Evolutionary conservation across 92 coral and sea anemone species (phyloP).

Genomic region (Chrysogorgia sp.): DNA sequence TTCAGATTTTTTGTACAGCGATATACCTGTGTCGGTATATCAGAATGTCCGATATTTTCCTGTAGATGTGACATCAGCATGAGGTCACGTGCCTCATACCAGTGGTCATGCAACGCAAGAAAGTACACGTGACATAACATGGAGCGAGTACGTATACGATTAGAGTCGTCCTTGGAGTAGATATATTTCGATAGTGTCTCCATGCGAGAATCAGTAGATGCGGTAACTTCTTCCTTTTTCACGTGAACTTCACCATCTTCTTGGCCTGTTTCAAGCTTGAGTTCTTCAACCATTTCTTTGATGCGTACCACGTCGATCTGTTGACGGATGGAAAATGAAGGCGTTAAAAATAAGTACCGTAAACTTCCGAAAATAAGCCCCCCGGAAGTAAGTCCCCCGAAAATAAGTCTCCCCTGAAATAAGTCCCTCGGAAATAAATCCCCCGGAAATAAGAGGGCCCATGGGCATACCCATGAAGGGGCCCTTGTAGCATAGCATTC

Average conservation of each 20-base stretch:
- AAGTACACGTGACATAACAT: conserved; percentile 96
- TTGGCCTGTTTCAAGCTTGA: conserved; percentile 40
- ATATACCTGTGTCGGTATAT: conserved; percentile 94
- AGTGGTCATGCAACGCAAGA: conserved; percentile 87
- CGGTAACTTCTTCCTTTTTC: conserved; percentile 21
- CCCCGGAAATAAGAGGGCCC: too few species aligned
- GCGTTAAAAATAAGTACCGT: too few species aligned
- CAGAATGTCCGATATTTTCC: conserved; percentile 91
- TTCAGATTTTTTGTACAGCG: neutral
- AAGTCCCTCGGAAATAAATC: too few species aligned
- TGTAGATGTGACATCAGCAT: conserved; percentile 97
- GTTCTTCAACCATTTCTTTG: conserved; percentile 45
- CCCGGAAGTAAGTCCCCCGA: too few species aligned
- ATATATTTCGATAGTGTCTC: conserved; percentile 85
- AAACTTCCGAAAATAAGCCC: too few species aligned
- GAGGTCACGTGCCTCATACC: conserved; percentile 97
- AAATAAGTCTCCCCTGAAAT: too few species aligned
- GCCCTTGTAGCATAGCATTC: too few species aligned
- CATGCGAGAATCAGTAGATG: conserved; percentile 64
- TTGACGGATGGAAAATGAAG: neutral
- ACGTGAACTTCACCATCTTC: conserved; percentile 28
- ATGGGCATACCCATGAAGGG: too few species aligned
- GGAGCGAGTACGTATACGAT: conserved; percentile 94
- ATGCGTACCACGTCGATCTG: conserved; percentile 40
- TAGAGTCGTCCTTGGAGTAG: conserved; percentile 92